These are phyloP conservation scores for Diadema setosum DNA, from an alignment of 35 echinoderm and acorn worm genomes.

Conservation along the genomic window DNA sequence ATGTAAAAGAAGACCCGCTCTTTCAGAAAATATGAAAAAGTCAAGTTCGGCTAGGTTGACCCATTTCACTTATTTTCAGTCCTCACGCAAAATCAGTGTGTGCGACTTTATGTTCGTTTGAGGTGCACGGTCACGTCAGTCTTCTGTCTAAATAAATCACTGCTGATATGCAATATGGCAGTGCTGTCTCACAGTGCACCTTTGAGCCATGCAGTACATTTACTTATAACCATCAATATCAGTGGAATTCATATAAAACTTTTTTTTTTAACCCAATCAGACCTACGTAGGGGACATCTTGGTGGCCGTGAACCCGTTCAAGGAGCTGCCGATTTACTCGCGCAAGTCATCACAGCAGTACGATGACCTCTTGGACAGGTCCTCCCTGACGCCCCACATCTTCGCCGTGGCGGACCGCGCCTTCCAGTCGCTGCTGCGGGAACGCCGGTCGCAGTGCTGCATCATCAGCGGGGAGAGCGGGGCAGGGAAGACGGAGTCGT, in stretches of 20 bases:
- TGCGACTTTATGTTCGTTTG: too few relatives aligned
- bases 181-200: too few relatives aligned
- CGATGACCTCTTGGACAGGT: slow-evolving; percentile 30
- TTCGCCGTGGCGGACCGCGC: slow-evolving; percentile 81
- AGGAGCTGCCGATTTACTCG: slow-evolving; percentile 86
- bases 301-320: slow-evolving; percentile 91
- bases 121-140: too few relatives aligned
- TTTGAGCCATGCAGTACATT: too few relatives aligned
- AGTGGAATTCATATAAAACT: neutral
- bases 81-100: too few relatives aligned
- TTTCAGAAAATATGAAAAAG: too few relatives aligned
- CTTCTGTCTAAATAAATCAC: too few relatives aligned
- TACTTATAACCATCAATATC: too few relatives aligned
- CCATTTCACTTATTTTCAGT: too few relatives aligned
- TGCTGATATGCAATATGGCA: too few relatives aligned
- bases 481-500: slow-evolving; percentile 90
- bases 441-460: slow-evolving; percentile 78
- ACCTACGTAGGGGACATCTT: slow-evolving; percentile 98
- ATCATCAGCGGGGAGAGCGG: slow-evolving; percentile 99
- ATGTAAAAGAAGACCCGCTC: too few relatives aligned
- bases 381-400: slow-evolving; percentile 69
- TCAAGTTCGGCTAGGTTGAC: too few relatives aligned
- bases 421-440: slow-evolving; percentile 65
- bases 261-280: slow-evolving; percentile 22
- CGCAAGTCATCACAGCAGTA: slow-evolving; percentile 54